Evolutionary conservation across 2,797 vertebrate species (phyloP).

Genomic region (Pseudomugil tenellus): DNA sequence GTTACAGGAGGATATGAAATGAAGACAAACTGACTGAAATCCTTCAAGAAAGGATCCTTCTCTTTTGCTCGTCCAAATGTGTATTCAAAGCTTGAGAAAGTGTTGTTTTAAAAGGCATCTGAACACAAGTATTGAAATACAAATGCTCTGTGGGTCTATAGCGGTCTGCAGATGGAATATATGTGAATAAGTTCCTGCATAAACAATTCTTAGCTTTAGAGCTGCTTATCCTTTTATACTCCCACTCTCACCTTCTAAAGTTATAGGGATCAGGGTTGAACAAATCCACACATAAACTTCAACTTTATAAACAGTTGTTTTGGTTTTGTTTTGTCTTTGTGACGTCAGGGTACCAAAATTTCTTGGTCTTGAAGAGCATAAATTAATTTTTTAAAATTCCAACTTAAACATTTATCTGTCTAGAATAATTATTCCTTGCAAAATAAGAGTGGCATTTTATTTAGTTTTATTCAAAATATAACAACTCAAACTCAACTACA

Average conservation of each 20-base stretch:
- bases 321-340: neutral
- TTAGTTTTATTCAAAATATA: neutral
- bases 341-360: constrained; percentile 2
- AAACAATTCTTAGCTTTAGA: constrained; percentile 50
- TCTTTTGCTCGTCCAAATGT: neutral
- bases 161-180: no score
- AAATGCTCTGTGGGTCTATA: constrained; percentile 1
- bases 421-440: constrained; percentile 2
- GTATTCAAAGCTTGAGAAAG: neutral
- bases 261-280: no score
- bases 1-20: neutral
- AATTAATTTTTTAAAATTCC: neutral
- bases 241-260: no score
- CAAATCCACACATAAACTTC: constrained; percentile 50
- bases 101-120: no score
- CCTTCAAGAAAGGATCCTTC: neutral
- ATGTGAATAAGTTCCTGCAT: constrained; percentile 21
- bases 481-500: no score
- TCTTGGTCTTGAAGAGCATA: constrained; percentile 10
- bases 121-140: neutral
- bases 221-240: constrained; percentile 56
- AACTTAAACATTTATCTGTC: neutral
- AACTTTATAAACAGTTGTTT: no score
- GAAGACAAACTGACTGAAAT: neutral
- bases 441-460: neutral